phyloP scores from a whole-genome alignment of 2,113 vertebrate genomes.

The Mormyrus lacerda region DNA sequence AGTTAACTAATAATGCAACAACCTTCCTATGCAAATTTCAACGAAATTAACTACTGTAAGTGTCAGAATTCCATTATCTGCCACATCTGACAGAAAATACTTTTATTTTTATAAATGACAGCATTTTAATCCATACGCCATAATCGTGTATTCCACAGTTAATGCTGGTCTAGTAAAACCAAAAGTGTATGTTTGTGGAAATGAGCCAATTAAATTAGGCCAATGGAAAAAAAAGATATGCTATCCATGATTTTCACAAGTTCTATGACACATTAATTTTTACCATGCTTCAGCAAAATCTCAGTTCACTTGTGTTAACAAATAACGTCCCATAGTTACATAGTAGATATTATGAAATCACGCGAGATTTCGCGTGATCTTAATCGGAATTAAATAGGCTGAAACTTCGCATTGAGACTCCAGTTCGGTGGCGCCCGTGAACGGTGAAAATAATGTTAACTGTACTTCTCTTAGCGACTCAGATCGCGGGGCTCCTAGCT shows the following conservation, averaged over 20 bases:
- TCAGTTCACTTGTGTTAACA: not conserved
- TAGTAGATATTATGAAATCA: not conserved
- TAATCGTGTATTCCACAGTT: not conserved
- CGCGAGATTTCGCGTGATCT: not conserved
- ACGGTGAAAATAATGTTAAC: not conserved
- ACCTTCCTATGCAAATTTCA: not conserved
- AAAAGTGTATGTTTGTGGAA: not conserved
- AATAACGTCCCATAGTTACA: not conserved
- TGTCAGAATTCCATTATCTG: not conserved
- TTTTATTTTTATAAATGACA: not conserved
- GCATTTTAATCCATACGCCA: not conserved
- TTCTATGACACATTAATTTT: not conserved
- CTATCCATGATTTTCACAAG: not conserved
- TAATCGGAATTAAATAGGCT: not conserved
- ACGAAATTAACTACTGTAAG: not conserved
- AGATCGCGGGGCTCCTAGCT: conserved; percentile 12
- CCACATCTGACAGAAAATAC: not conserved
- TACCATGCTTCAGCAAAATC: not conserved
- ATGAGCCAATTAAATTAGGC: not conserved
- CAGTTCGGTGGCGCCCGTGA: not conserved
- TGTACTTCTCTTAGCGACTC: not conserved
- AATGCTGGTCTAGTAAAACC: not conserved
- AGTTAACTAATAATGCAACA: not conserved
- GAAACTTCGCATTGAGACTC: not conserved
- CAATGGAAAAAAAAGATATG: not conserved